These are phyloP conservation scores for Acanthosepion lycidas DNA, from an alignment of 2,888 invertebrate genomes.

Conservation along the genomic window DNA sequence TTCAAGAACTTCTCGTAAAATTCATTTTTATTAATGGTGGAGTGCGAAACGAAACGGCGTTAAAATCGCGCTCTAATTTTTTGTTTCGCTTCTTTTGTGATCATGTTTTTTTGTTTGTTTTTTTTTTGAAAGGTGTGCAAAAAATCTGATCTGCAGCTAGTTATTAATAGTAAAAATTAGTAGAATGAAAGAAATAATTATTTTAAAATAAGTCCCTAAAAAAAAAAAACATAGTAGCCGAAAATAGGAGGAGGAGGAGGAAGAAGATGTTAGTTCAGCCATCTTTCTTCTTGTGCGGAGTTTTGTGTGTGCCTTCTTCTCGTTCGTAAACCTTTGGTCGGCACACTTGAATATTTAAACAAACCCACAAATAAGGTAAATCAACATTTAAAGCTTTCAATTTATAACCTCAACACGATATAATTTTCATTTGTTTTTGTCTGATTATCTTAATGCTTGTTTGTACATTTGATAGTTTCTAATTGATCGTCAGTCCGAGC, in stretches of 20 bases:
- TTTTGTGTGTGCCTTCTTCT: not conserved
- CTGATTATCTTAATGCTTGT: not conserved
- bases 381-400: not conserved
- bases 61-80: not conserved
- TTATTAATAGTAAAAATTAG: not conserved
- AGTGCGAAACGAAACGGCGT: not conserved
- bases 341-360: conserved; percentile 35
- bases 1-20: not conserved
- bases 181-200: not conserved
- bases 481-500: not conserved
- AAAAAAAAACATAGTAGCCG: not conserved
- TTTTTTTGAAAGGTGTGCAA: not conserved
- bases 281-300: conserved; percentile 44
- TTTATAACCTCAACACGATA: not conserved
- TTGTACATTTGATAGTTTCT: no score
- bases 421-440: not conserved
- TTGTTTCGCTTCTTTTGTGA: not conserved
- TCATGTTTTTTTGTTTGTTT: not conserved
- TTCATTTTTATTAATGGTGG: not conserved
- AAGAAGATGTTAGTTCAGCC: conserved; percentile 40
- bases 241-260: not conserved
- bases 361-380: conserved; percentile 41
- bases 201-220: not conserved
- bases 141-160: not conserved
- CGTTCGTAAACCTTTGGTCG: conserved; percentile 18